A percentile compares a stretch with the other conserved stretches of the same genome.
phyloP scores from a whole-genome alignment of 2,113 vertebrate species.

The Grus americana region DNA sequence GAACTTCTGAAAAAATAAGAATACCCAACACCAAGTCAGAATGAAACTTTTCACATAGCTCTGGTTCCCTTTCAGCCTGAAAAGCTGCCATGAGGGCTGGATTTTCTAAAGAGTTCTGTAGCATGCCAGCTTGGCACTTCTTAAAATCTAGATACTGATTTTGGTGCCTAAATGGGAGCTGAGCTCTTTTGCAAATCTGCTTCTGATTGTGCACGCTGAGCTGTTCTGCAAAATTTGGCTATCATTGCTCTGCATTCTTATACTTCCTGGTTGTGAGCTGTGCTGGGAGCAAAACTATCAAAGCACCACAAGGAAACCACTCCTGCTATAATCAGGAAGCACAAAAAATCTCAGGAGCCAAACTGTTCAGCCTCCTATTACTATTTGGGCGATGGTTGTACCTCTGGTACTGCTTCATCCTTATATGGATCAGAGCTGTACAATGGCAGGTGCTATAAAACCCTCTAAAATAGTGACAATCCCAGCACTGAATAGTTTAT shows the following conservation, averaged over 20 bases:
- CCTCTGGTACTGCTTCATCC: conserved; percentile 9
- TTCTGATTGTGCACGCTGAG: conserved; percentile 7
- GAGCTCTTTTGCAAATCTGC: conserved; percentile 47
- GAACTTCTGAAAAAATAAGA: not conserved
- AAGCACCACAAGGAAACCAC: conserved; percentile 62
- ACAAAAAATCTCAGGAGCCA: conserved; percentile 48
- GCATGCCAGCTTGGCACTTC: not conserved
- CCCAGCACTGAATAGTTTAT: conserved; percentile 26
- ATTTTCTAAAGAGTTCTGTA: not conserved
- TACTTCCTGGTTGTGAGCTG: conserved; percentile 58
- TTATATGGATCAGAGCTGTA: not conserved
- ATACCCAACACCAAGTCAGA: not conserved
- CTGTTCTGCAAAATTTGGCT: conserved; percentile 61
- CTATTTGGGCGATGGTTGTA: not conserved
- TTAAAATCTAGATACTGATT: conserved; percentile 10
- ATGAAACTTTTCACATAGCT: not conserved
- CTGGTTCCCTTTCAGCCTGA: not conserved
- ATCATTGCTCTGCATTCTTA: conserved; percentile 38
- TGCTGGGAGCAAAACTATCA: conserved; percentile 64
- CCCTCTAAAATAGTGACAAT: not conserved
- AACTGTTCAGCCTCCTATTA: conserved; percentile 7
- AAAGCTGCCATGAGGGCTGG: not conserved
- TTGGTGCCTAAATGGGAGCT: conserved; percentile 43
- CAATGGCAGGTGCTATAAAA: not conserved
- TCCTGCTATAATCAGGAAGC: conserved; percentile 62